Evolutionary conservation across 2,797 vertebrate genomes (phyloP), one percentile per base, ranked within the genome.

Genomic region (Sciaenops ocellatus): DNA sequence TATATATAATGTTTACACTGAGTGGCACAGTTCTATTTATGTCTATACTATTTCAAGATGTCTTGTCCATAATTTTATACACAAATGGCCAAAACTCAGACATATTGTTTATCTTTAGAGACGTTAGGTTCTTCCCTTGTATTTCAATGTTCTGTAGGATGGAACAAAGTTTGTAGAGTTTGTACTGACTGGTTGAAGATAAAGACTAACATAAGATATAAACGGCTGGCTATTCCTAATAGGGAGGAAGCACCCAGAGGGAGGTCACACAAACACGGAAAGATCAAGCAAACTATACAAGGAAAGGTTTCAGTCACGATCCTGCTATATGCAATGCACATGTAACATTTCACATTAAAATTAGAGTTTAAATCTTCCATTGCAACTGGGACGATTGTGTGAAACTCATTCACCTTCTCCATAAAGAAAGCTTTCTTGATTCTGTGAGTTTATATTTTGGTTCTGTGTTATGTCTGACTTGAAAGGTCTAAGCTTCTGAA

Each of bases 141-240:
- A 24, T 46, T 26, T 46, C 8, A 24, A 17, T 2, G 1, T 18
- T 54, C 34, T 67, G 50, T 24, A 16, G 6, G 20, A 5, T 18
- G 26, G 47, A 62, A 48, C 42, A 51, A 59, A 20, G n/a, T 38
- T 34, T 34, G 48, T 13, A 34, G 41, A 57, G 52, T 66, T 75
- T 48, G 2, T 6, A 68, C 16, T 16, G 57, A 20, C 18, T 61
- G 47, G 47, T 28, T 65, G 6, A n/a, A 64, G 51, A 47, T 48
- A 41, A 73, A 73, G 6, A 8, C 50, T 63, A 8, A 30, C 34
- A 64, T 15, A 34, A 59, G 42, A 57, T 20, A 62, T 28, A n/a
- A n/a, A n/a, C n/a, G n/a, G n/a, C n/a, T n/a, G 22, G 34, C 59
- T 20, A 20, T 51, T 6, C 41, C 4, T 54, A 17, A n/a, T 16